phyloP scores from a whole-genome alignment of 2,888 invertebrate species.

The Tachina lurida region DNA sequence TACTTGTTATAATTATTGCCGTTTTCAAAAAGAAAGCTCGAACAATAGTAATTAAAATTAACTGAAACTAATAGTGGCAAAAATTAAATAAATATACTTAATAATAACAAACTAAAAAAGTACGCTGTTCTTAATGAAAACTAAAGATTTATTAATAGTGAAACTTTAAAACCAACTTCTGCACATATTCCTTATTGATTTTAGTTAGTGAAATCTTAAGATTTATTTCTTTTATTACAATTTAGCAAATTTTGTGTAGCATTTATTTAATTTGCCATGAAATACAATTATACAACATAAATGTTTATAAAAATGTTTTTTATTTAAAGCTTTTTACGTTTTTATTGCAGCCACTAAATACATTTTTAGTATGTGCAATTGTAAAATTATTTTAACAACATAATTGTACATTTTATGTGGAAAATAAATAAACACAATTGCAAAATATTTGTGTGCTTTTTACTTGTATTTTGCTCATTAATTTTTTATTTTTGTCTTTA shows the following conservation, averaged over 20 bases:
- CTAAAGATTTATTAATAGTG: no score
- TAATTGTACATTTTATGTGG: conserved; percentile 31
- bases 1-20: no score
- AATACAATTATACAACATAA: conserved; percentile 1
- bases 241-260: neutral
- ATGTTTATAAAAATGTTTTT: conserved; percentile 6
- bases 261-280: conserved; percentile 1
- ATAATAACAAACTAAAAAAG: no score
- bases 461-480: neutral
- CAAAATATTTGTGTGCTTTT: conserved; percentile 33
- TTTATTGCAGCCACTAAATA: conserved; percentile 15
- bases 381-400: conserved; percentile 27
- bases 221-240: neutral
- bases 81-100: no score
- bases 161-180: no score
- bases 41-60: no score
- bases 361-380: conserved; percentile 17
- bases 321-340: neutral
- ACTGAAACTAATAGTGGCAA: no score
- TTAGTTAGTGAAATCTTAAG: neutral
- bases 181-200: neutral
- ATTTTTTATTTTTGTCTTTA: neutral
- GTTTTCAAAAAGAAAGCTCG: no score
- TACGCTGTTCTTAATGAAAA: no score
- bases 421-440: conserved; percentile 41